Evolutionary conservation across 2,113 vertebrate species (phyloP).

Genomic region (Heptranchias perlo): DNA sequence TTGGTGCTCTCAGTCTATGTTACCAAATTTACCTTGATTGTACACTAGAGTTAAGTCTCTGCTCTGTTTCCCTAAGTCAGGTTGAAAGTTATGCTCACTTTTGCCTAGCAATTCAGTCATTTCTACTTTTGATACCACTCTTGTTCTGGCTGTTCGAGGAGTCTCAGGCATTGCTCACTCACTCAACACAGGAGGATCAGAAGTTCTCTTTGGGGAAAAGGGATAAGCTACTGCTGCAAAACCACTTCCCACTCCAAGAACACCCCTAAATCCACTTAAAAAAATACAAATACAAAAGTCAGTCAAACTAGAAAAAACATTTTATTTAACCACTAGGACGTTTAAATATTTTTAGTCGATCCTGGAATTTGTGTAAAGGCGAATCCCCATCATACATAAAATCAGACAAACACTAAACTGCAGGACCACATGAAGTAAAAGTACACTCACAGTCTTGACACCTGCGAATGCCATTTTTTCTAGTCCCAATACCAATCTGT

Average conservation of each 20-base stretch:
- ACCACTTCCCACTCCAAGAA: not conserved
- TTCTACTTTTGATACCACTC: not conserved
- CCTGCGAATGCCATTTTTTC: not conserved
- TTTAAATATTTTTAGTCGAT: constrained; percentile 1
- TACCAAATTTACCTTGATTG: not conserved
- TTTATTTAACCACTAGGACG: not conserved
- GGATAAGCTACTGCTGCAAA: not conserved
- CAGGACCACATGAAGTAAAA: not conserved
- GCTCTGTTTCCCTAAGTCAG: not conserved
- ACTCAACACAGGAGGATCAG: not conserved
- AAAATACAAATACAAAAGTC: not conserved
- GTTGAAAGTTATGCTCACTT: not conserved
- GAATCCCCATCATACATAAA: not conserved
- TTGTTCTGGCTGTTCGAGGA: not conserved
- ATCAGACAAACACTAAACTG: not conserved
- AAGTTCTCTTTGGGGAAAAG: not conserved
- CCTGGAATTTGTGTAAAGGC: not conserved
- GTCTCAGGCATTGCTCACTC: not conserved
- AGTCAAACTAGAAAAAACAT: not conserved
- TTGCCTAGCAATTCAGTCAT: not conserved
- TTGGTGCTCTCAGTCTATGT: not conserved
- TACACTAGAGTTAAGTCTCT: not conserved
- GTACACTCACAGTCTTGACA: not conserved
- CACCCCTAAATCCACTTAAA: not conserved
- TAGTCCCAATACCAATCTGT: not conserved